phyloP scores from a whole-genome alignment of 2,888 invertebrate species.

The Orgyia antiqua region DNA sequence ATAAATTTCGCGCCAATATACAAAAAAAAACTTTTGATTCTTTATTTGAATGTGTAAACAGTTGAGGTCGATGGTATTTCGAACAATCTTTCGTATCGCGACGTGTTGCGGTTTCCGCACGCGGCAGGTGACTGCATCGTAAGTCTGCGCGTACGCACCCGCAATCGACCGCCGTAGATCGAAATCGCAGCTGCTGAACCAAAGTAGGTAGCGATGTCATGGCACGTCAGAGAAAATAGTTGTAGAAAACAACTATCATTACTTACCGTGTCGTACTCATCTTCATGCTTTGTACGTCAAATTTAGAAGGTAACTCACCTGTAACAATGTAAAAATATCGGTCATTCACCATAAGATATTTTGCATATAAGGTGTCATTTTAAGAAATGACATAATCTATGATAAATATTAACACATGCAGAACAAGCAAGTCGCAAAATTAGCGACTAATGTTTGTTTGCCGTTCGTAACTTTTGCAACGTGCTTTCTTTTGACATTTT shows the following conservation, averaged over 20 bases:
- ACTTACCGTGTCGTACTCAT: conserved; percentile 46
- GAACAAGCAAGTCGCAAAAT: no score
- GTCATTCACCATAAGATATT: conserved; percentile 35
- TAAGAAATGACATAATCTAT: no score
- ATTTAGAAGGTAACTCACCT: conserved; percentile 49
- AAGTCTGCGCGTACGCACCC: conserved; percentile 32
- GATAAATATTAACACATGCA: no score
- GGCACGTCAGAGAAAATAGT: conserved; percentile 54
- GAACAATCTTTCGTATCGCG: conserved; percentile 20
- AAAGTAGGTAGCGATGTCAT: conserved; percentile 62
- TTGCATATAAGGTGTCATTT: no score
- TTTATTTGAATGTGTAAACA: conserved; percentile 36
- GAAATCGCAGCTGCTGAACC: conserved; percentile 42
- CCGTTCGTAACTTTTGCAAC: no score
- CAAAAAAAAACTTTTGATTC: conserved; percentile 14
- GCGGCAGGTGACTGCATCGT: conserved; percentile 56
- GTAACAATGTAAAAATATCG: conserved; percentile 43
- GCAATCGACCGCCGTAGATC: conserved; percentile 35
- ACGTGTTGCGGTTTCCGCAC: conserved; percentile 47
- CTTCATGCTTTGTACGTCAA: conserved; percentile 32
- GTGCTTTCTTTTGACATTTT: no score
- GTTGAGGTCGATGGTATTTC: conserved; percentile 36
- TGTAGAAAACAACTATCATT: conserved; percentile 55
- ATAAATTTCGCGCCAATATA: conserved; percentile 22
- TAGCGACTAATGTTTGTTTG: no score